Conservation (phyloP, 2,797 vertebrate species). For the Oceanodroma leucorhoa region DNA sequence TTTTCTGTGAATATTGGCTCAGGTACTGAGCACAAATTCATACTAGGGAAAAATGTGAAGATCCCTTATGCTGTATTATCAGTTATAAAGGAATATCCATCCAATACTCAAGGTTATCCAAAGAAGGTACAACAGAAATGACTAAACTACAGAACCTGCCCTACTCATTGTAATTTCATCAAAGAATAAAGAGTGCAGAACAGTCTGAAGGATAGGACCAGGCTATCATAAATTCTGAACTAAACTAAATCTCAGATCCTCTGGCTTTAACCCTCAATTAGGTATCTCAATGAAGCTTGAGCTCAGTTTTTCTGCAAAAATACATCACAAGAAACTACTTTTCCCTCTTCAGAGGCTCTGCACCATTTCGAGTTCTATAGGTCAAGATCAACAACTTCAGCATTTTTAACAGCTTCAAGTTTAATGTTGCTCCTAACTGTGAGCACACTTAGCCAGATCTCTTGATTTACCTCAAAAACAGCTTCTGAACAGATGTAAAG, state of each 20-base stretch:
- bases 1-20: not conserved
- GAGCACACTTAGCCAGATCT: not conserved
- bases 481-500: not conserved
- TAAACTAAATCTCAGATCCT: not conserved
- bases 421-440: too few species aligned
- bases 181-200: not conserved
- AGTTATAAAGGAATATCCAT: not conserved
- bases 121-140: not conserved
- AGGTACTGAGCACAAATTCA: not conserved
- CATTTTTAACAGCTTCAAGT: not conserved
- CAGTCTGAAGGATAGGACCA: not conserved
- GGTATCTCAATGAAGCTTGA: not conserved
- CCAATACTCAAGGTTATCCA: not conserved
- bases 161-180: not conserved
- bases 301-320: not conserved
- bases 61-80: not conserved
- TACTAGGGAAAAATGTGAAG: not conserved
- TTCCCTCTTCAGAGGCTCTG: not conserved
- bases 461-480: not conserved
- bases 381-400: not conserved
- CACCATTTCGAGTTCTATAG: not conserved
- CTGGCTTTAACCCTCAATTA: not conserved
- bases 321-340: not conserved
- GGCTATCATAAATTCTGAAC: not conserved
- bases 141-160: not conserved